A percentile compares a stretch with the other conserved stretches of the same genome.
Evolutionary conservation across 2,888 invertebrate genomes (phyloP).

Genomic region (Thera obeliscata): DNA sequence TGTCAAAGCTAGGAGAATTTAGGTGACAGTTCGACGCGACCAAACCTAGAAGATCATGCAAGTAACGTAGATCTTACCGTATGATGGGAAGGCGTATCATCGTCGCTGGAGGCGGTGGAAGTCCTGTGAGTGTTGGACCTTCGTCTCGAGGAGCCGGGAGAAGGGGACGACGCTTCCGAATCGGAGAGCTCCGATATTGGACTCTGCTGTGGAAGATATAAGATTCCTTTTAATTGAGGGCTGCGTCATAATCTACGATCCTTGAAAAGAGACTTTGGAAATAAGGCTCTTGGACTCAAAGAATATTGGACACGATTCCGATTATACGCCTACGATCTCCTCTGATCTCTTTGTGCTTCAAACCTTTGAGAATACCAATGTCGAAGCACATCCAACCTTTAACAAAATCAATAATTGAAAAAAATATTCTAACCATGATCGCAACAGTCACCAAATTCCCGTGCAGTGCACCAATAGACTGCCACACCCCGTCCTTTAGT

Average conservation of each 20-base stretch:
- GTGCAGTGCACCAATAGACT: conserved; percentile 65
- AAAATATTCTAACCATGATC: conserved; percentile 44
- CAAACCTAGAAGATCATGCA: too few species aligned
- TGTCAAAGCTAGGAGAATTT: too few species aligned
- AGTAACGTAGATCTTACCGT: conserved; percentile 49
- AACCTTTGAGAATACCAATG: too few species aligned
- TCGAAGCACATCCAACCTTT: too few species aligned
- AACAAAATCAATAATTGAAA: neutral
- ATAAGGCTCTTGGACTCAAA: neutral
- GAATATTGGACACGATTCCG: neutral
- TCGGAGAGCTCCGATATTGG: conserved; percentile 86
- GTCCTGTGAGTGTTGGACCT: conserved; percentile 66
- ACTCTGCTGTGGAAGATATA: conserved; percentile 58
- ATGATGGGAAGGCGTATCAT: conserved; percentile 62
- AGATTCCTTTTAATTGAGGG: neutral
- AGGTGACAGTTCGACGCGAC: too few species aligned
- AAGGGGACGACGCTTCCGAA: conserved; percentile 77
- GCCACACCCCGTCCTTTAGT: conserved; percentile 68
- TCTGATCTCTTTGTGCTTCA: too few species aligned
- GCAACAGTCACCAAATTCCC: conserved; percentile 56
- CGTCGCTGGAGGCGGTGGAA: conserved; percentile 78
- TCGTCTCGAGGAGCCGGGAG: conserved; percentile 62
- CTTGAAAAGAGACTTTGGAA: neutral
- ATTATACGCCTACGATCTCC: too few species aligned
- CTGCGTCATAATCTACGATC: neutral